Conservation (phyloP, 23 tunicate species). For the Styela plicata region DNA sequence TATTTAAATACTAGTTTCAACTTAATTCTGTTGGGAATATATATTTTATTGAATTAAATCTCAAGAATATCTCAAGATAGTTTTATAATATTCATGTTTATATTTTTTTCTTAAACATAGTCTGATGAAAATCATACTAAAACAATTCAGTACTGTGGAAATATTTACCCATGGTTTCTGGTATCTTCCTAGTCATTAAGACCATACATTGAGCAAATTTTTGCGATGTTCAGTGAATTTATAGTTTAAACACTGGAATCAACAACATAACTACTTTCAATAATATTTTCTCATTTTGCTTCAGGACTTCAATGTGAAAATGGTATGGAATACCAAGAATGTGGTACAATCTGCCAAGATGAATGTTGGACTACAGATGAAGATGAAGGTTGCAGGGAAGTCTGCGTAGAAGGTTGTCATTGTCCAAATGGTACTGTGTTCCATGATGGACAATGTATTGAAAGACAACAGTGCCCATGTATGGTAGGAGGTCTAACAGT, state of each 20-base stretch:
- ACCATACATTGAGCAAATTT: no score
- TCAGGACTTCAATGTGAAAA: conserved; percentile 85
- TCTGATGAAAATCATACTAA: no score
- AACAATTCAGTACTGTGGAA: no score
- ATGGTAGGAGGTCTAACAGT: conserved; percentile 48
- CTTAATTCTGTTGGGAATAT: no score
- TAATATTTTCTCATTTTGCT: not conserved
- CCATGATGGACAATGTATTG: conserved; percentile 78
- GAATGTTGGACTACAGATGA: conserved; percentile 47
- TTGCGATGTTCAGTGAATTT: no score
- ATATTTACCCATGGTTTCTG: not conserved
- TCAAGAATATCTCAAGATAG: no score
- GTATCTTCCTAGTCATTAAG: not conserved
- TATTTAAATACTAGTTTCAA: no score
- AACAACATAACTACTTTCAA: not conserved
- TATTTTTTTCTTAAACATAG: no score
- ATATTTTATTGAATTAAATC: no score
- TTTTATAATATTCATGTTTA: no score
- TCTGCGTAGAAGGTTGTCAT: conserved; percentile 91
- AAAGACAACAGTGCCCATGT: conserved; percentile 82
- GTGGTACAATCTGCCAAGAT: conserved; percentile 70
- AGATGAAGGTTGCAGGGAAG: conserved; percentile 64
- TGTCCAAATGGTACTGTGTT: conserved; percentile 82
- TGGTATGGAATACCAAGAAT: conserved; percentile 77
- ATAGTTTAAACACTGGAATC: no score